Evolutionary conservation across 2,113 vertebrate genomes (phyloP).

Genomic region (Bagarius yarrelli): DNA sequence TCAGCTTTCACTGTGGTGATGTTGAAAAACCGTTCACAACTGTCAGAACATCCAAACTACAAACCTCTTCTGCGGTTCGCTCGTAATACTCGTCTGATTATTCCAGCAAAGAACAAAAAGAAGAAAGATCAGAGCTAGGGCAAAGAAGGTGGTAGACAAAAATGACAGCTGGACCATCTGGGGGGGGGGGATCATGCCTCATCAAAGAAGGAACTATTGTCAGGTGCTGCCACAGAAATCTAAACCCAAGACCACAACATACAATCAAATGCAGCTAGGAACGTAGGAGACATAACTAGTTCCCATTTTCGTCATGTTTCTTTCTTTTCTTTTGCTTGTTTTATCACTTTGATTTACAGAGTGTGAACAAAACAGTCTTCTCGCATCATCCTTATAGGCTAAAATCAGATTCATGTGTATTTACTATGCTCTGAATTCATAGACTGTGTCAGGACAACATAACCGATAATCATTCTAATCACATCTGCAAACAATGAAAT

Average conservation of each 20-base stretch:
- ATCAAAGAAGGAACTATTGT: slow-evolving; percentile 11
- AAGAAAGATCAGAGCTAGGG: slow-evolving; percentile 7
- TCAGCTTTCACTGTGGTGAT: not conserved
- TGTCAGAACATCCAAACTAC: not conserved
- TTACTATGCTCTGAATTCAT: not conserved
- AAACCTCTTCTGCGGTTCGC: not conserved
- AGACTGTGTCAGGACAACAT: not conserved
- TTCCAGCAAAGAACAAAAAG: slow-evolving; percentile 12
- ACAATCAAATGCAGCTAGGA: slow-evolving; percentile 5
- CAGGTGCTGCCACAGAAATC: slow-evolving; percentile 2
- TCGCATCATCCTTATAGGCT: not conserved
- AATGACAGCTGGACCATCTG: slow-evolving; percentile 5
- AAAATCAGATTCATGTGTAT: not conserved
- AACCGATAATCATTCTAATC: not conserved
- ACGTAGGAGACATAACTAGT: not conserved
- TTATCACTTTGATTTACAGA: not conserved
- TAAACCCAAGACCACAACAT: slow-evolving; percentile 17
- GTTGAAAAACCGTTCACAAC: slow-evolving; percentile 5
- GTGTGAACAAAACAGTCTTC: not conserved
- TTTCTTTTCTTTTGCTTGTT: not conserved
- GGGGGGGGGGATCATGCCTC: not conserved
- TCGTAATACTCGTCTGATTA: not conserved
- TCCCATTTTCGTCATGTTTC: slow-evolving; percentile 5
- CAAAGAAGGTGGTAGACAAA: not conserved
- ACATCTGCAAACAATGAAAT: not conserved